Evolutionary conservation across 2,113 vertebrate genomes (phyloP).

Genomic region (Onychostoma macrolepis): DNA sequence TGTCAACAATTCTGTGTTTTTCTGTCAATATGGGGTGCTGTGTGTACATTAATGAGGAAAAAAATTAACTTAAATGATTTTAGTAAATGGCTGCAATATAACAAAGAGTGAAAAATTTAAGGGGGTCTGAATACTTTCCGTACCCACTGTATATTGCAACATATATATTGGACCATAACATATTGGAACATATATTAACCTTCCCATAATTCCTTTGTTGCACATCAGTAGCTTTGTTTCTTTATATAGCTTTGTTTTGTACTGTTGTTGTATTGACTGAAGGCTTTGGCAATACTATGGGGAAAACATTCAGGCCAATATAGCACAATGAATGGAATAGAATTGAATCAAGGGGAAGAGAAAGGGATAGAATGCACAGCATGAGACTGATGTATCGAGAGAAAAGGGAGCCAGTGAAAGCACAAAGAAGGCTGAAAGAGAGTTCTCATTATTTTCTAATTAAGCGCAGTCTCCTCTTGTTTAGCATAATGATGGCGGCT

Average conservation of each 20-base stretch:
- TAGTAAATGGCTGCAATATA: too few species aligned
- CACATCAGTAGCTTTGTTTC: background rate
- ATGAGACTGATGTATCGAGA: constrained; percentile 12
- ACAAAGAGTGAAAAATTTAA: too few species aligned
- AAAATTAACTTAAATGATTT: too few species aligned
- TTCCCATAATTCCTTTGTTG: background rate
- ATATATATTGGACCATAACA: background rate
- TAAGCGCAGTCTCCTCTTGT: constrained; percentile 41
- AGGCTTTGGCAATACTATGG: constrained; percentile 1
- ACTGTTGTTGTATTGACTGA: background rate
- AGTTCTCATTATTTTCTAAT: constrained; percentile 57
- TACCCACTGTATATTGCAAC: too few species aligned
- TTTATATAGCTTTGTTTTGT: constrained; percentile 29
- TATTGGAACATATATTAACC: background rate
- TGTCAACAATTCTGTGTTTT: too few species aligned
- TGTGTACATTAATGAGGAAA: too few species aligned
- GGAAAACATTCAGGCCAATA: constrained; percentile 21
- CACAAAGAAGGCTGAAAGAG: constrained; percentile 38
- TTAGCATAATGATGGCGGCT: constrained; percentile 48
- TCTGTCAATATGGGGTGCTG: too few species aligned
- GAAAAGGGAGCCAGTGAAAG: background rate
- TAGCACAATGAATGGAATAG: background rate
- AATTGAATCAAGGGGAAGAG: background rate
- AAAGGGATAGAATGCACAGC: constrained; percentile 6
- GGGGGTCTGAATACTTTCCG: too few species aligned